These are phyloP conservation scores for Serranus cabrilla DNA, from an alignment of 2,797 vertebrate species.

Conservation along the genomic window DNA sequence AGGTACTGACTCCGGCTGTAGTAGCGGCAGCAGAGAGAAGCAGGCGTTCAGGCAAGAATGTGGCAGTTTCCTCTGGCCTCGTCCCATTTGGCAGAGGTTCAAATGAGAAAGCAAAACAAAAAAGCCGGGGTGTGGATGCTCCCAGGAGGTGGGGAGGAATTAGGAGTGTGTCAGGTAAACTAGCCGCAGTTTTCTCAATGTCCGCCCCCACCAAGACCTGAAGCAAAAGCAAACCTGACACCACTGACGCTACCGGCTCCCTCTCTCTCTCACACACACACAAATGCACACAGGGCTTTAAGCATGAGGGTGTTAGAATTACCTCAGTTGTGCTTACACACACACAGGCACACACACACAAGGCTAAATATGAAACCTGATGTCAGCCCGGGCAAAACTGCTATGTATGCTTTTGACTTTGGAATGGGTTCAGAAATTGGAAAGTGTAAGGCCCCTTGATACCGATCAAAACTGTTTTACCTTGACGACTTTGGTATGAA, in stretches of 20 bases:
- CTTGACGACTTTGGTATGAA: constrained; percentile 62
- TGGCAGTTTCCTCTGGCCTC: constrained; percentile 46
- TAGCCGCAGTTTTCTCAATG: constrained; percentile 57
- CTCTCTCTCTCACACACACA: constrained; percentile 20
- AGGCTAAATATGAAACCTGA: constrained; percentile 62
- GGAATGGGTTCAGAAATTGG: constrained; percentile 60
- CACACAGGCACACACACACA: constrained; percentile 27
- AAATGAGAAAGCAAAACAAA: constrained; percentile 68
- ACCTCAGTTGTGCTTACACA: constrained; percentile 51
- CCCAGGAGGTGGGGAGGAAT: constrained; percentile 58
- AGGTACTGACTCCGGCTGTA: constrained; percentile 32
- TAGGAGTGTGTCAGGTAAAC: constrained; percentile 77
- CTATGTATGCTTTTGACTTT: constrained; percentile 52
- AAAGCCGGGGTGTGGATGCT: constrained; percentile 34
- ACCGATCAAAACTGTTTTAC: constrained; percentile 66
- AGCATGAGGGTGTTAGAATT: constrained; percentile 54
- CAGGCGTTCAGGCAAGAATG: constrained; percentile 34
- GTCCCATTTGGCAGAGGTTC: constrained; percentile 72
- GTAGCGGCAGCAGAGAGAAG: constrained; percentile 29
- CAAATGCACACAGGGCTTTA: constrained; percentile 14
- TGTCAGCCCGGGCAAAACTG: constrained; percentile 58
- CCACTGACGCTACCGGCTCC: constrained; percentile 47
- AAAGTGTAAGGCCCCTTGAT: constrained; percentile 57
- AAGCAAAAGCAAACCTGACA: constrained; percentile 72
- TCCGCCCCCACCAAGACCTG: constrained; percentile 63